phyloP scores from a whole-genome alignment of 2,888 invertebrate genomes.

The Eupithecia subumbrata region DNA sequence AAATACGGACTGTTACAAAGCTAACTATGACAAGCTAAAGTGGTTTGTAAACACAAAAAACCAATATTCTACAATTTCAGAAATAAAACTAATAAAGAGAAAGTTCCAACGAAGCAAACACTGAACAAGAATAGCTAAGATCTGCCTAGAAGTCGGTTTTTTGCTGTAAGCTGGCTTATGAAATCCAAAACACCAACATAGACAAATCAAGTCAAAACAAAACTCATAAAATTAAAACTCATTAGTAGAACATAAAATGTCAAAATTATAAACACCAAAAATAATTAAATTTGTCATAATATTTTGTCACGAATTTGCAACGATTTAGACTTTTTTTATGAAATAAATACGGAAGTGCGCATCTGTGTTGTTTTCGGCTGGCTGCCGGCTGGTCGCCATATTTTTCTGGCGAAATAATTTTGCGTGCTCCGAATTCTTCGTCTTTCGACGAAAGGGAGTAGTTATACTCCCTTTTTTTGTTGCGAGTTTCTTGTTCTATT shows the following conservation, averaged over 20 bases:
- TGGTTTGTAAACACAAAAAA: neutral
- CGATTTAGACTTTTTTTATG: neutral
- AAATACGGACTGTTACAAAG: neutral
- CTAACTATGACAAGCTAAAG: neutral
- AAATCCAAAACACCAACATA: neutral
- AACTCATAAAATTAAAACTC: constrained; percentile 19
- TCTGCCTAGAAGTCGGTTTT: neutral
- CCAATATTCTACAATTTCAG: neutral
- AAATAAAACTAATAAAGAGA: neutral
- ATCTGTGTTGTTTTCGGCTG: constrained; percentile 66
- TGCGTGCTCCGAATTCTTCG: constrained; percentile 81
- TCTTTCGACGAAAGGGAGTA: constrained; percentile 88
- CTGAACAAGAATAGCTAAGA: neutral
- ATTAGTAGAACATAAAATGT: neutral
- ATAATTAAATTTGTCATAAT: constrained; percentile 32
- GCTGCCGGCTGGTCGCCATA: constrained; percentile 87
- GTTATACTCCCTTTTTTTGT: constrained; percentile 83
- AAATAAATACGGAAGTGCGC: constrained; percentile 72
- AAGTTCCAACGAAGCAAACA: neutral
- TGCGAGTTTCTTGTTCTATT: constrained; percentile 60
- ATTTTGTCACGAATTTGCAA: constrained; percentile 1
- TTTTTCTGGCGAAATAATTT: constrained; percentile 85
- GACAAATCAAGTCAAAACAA: constrained; percentile 20
- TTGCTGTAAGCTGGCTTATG: neutral
- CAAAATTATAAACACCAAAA: constrained; percentile 13